Evolutionary conservation across 92 coral and sea anemone genomes (phyloP).

Genomic region (Diadumene lineata): DNA sequence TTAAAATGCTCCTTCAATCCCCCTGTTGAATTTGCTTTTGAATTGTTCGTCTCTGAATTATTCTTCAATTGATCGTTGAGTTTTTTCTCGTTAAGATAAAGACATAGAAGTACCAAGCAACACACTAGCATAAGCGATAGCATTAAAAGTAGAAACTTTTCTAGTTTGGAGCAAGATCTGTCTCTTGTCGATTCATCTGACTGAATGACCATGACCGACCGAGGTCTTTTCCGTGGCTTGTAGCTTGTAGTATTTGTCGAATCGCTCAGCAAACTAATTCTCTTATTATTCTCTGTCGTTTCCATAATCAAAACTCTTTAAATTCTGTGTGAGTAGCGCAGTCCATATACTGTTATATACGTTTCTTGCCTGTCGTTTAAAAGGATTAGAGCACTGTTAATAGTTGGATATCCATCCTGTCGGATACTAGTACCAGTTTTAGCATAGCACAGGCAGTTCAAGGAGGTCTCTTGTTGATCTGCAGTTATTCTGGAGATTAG

Average conservation of each 20-base stretch:
- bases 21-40: background rate
- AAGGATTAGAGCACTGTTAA: background rate
- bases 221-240: slow-evolving; percentile 37
- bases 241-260: slow-evolving; percentile 18
- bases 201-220: slow-evolving; percentile 18
- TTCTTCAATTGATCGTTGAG: slow-evolving; percentile 8
- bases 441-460: background rate
- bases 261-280: slow-evolving; percentile 20
- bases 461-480: background rate
- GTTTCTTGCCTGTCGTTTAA: background rate
- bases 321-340: background rate
- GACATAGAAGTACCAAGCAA: slow-evolving; percentile 57
- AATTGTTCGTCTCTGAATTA: background rate
- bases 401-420: background rate
- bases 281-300: slow-evolving; percentile 28
- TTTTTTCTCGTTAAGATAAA: slow-evolving; percentile 56
- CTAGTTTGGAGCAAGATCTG: slow-evolving; percentile 35
- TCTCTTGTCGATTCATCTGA: slow-evolving; percentile 1
- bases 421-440: background rate
- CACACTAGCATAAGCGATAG: slow-evolving; percentile 53
- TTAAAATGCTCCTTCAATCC: background rate
- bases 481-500: background rate
- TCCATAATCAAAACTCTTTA: slow-evolving; percentile 5
- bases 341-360: no score
- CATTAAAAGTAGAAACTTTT: slow-evolving; percentile 46